A percentile compares a stretch with the other conserved stretches of the same genome.
Evolutionary conservation across 2,797 vertebrate genomes (phyloP).

Genomic region (Cynopterus sphinx): DNA sequence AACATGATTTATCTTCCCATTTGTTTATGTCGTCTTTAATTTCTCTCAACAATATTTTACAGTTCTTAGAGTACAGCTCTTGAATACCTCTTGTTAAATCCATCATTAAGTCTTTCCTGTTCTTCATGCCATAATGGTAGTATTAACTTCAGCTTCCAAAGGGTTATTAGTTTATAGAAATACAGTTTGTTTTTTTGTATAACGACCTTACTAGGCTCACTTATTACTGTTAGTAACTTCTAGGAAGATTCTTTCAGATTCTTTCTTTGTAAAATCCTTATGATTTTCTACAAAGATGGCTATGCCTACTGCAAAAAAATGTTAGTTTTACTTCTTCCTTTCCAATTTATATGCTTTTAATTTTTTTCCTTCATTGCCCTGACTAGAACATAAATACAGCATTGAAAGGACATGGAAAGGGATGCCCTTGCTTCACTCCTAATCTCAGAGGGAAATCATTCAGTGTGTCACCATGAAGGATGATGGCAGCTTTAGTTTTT

Average conservation of each 20-base stretch:
- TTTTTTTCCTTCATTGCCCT: neutral
- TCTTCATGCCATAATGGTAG: neutral
- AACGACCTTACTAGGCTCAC: neutral
- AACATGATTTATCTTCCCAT: neutral
- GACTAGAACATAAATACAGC: neutral
- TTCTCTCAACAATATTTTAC: neutral
- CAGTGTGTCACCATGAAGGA: neutral
- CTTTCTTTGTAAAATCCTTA: neutral
- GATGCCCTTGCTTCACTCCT: neutral
- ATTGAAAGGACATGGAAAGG: neutral
- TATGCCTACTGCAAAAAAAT: neutral
- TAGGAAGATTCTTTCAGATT: neutral
- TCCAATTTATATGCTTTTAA: neutral
- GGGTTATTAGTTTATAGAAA: neutral
- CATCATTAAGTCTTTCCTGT: neutral
- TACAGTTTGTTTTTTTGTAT: neutral
- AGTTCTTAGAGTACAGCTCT: neutral
- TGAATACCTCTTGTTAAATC: neutral
- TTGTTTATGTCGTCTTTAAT: constrained; percentile 17
- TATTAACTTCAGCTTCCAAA: neutral
- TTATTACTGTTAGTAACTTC: neutral
- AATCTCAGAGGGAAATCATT: neutral
- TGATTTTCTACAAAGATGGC: neutral
- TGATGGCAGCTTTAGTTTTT: neutral
- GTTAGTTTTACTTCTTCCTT: neutral